Evolutionary conservation across 2,113 vertebrate genomes (phyloP).

Genomic region (Synchiropus splendidus): DNA sequence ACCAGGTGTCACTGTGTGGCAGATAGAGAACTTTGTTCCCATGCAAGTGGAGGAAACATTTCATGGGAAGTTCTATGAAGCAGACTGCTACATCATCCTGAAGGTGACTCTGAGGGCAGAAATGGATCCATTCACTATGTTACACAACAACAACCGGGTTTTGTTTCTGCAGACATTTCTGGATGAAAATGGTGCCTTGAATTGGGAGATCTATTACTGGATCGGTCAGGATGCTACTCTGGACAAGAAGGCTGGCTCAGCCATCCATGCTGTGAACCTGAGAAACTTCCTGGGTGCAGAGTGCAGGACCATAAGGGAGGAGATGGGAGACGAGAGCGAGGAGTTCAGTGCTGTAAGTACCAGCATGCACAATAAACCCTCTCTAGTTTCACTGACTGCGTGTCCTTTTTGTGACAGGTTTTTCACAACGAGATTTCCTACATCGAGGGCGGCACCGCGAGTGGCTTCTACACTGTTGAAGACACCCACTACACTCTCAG

Average conservation of each 20-base stretch:
- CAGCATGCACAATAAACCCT: background rate
- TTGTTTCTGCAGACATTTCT: constrained; percentile 72
- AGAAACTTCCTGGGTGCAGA: constrained; percentile 90
- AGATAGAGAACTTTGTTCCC: constrained; percentile 94
- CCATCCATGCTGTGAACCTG: constrained; percentile 93
- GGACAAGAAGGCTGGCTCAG: constrained; percentile 92
- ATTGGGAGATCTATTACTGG: constrained; percentile 97
- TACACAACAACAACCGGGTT: background rate
- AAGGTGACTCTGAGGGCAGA: constrained; percentile 66
- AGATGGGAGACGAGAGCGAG: constrained; percentile 96
- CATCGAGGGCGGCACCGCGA: constrained; percentile 90
- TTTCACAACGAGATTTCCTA: constrained; percentile 91
- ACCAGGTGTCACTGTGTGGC: constrained; percentile 83
- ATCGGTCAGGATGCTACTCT: constrained; percentile 89
- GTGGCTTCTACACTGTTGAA: constrained; percentile 94
- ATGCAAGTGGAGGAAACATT: constrained; percentile 80
- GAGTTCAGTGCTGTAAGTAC: constrained; percentile 83
- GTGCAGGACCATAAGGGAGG: constrained; percentile 83
- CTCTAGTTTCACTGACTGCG: background rate
- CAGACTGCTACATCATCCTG: constrained; percentile 93
- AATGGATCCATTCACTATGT: too few species aligned
- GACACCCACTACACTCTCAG: constrained; percentile 78
- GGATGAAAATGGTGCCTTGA: constrained; percentile 83
- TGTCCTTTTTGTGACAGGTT: constrained; percentile 61
- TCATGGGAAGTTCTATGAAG: constrained; percentile 92